Conservation (phyloP, 2,888 invertebrate species). For the Fragum fragum region DNA sequence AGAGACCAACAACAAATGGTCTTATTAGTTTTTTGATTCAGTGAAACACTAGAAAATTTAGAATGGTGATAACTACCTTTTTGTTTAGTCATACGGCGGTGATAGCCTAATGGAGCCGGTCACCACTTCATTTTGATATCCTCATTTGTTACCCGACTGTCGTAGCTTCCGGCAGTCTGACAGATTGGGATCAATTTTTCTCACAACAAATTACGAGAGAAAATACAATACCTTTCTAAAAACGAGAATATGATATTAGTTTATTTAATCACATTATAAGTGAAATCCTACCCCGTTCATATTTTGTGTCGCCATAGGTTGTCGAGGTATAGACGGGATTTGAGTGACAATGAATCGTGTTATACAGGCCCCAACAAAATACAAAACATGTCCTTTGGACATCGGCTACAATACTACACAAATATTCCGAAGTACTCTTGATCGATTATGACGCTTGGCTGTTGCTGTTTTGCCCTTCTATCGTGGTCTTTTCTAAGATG, state of each 20-base stretch:
- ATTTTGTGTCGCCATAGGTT: slow-evolving; percentile 24
- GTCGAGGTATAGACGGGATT: slow-evolving; percentile 3
- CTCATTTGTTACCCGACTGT: slow-evolving; percentile 3
- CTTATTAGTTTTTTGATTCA: too few species aligned
- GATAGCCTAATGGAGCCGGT: slow-evolving; percentile 16
- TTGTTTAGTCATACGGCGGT: slow-evolving; percentile 2
- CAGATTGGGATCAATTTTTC: slow-evolving; percentile 30
- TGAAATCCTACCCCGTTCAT: slow-evolving; percentile 18
- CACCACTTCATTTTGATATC: slow-evolving; percentile 23
- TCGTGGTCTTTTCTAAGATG: too few species aligned
- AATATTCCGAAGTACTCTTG: too few species aligned
- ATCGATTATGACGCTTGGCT: too few species aligned
- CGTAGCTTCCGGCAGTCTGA: slow-evolving; percentile 19
- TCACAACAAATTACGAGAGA: slow-evolving; percentile 16
- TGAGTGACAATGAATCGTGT: background rate
- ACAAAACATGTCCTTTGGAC: too few species aligned
- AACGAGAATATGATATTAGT: slow-evolving; percentile 31
- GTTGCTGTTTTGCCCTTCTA: too few species aligned
- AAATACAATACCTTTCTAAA: slow-evolving; percentile 14
- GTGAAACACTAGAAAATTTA: too few species aligned
- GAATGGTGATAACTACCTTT: slow-evolving; percentile 26
- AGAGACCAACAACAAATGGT: too few species aligned
- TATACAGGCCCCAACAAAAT: too few species aligned
- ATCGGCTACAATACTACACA: too few species aligned
- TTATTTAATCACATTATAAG: slow-evolving; percentile 30